Evolutionary conservation across 2,113 vertebrate genomes (phyloP), one percentile per base, ranked within the genome.

Genomic region (Megaceryle torquata): DNA sequence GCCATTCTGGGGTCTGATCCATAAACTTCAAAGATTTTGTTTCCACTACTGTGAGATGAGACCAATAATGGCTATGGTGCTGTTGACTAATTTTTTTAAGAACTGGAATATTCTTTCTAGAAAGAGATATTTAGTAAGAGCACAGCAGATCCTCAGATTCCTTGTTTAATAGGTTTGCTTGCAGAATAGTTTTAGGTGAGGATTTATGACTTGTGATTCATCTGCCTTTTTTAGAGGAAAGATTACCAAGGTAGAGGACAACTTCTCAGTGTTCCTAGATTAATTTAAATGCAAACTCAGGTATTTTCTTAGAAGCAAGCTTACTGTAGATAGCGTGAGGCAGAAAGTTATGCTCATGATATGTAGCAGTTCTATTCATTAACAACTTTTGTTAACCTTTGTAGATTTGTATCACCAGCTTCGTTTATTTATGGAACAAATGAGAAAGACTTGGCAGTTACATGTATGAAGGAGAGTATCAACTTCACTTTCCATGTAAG

Each of bases 401-500:
- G 68, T 90, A 99, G 99, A 35, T 98, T 98, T 96, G 98, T 99
- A 74, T 98, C 96, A 87, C 99, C 99, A 24, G 95, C 97, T 44
- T 98, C 98, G 1, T 99, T 99, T 97, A 80, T 98, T 43, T 99
- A 99, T 94, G 99, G 98, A 89, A 95, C 98, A 50, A 93, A 95
- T 82, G 98, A 98, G 17, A 86, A 84, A 26, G 95, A 96, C 86
- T 82, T 94, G 61, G 28, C 86, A 16, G 92, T 96, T 78, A 91
- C 26, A 0, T 99, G 99, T 92, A 98, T 98, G 97, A 81, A 95
- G 24, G 98, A 99, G 93, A 98, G 77, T 74, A 98, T 99, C 88
- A 99, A 99, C 96, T 98, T 99, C 97, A 99, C 99, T 17, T 99
- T 99, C 96, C 98, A 99, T 63, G 99, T 99, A 98, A 97, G 98